phyloP scores from a whole-genome alignment of 1,140 invertebrate genomes.

The Drosophila obscura region DNA sequence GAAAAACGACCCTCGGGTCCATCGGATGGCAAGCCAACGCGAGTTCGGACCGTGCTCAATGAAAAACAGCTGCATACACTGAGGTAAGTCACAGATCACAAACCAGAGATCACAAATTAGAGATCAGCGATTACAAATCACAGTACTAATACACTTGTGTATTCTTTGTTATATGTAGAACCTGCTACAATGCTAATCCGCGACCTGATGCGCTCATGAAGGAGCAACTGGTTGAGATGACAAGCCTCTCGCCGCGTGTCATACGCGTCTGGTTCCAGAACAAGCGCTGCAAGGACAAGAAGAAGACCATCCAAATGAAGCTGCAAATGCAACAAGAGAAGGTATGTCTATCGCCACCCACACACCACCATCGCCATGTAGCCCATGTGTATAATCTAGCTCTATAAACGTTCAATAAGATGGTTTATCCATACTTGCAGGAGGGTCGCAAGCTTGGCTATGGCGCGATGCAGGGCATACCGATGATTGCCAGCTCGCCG shows the following conservation, averaged over 20 bases:
- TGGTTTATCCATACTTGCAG: slow-evolving; percentile 84
- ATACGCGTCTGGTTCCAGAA: slow-evolving; percentile 99
- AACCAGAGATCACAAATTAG: background rate
- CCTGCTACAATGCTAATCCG: slow-evolving; percentile 98
- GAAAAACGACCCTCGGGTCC: slow-evolving; percentile 86
- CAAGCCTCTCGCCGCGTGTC: slow-evolving; percentile 96
- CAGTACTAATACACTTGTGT: no score
- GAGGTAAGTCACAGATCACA: slow-evolving; percentile 84
- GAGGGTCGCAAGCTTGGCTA: slow-evolving; percentile 96
- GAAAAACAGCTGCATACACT: slow-evolving; percentile 99
- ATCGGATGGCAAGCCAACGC: slow-evolving; percentile 96
- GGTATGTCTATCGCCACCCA: slow-evolving; percentile 86
- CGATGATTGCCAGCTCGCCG: slow-evolving; percentile 97
- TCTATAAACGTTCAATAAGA: background rate
- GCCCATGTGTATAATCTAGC: no score
- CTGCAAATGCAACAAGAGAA: slow-evolving; percentile 99
- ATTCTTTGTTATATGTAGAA: slow-evolving; percentile 83
- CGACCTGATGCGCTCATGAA: slow-evolving; percentile 99
- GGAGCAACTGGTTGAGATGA: slow-evolving; percentile 99
- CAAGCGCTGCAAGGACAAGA: slow-evolving; percentile 99
- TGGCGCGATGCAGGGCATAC: slow-evolving; percentile 96
- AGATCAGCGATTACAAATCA: no score
- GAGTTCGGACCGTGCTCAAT: slow-evolving; percentile 98
- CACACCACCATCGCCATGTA: no score
- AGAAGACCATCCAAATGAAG: slow-evolving; percentile 97